These are phyloP conservation scores for Urechis unicinctus DNA, from an alignment of 2,888 invertebrate genomes.

Conservation along the genomic window DNA sequence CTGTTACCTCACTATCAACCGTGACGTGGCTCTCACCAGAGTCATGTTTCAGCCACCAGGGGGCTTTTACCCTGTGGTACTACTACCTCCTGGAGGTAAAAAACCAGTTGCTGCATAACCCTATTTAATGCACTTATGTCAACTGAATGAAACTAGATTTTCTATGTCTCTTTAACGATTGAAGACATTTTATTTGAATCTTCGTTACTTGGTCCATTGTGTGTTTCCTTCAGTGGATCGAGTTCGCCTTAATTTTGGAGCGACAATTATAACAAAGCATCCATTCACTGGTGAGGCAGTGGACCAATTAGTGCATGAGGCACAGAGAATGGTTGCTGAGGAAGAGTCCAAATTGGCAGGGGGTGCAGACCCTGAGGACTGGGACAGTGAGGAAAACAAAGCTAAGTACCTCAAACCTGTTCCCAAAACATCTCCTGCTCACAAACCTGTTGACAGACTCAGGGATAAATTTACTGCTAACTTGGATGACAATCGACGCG, in stretches of 20 bases:
- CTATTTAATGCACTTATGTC: neutral
- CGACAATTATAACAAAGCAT: conserved; percentile 26
- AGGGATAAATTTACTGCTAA: neutral
- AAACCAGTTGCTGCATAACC: neutral
- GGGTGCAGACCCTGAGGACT: conserved; percentile 23
- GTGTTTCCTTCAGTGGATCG: conserved; percentile 29
- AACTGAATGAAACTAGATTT: no score
- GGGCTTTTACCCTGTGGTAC: conserved; percentile 38
- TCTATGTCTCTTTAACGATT: neutral
- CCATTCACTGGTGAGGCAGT: conserved; percentile 24
- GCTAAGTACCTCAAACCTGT: conserved; percentile 23
- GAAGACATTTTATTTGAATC: neutral
- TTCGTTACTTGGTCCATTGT: neutral
- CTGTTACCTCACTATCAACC: conserved; percentile 42
- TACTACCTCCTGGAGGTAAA: conserved; percentile 30
- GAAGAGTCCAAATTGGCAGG: conserved; percentile 12
- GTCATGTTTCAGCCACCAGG: conserved; percentile 42
- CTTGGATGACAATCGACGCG: no score
- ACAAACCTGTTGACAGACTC: neutral
- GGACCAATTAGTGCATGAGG: conserved; percentile 23
- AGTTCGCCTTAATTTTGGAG: conserved; percentile 30
- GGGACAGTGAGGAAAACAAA: conserved; percentile 19
- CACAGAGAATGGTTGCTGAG: conserved; percentile 20
- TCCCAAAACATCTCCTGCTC: neutral
- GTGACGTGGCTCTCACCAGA: conserved; percentile 34